Conservation (phyloP, 2,113 vertebrate species). For the Laticauda laticaudata region DNA sequence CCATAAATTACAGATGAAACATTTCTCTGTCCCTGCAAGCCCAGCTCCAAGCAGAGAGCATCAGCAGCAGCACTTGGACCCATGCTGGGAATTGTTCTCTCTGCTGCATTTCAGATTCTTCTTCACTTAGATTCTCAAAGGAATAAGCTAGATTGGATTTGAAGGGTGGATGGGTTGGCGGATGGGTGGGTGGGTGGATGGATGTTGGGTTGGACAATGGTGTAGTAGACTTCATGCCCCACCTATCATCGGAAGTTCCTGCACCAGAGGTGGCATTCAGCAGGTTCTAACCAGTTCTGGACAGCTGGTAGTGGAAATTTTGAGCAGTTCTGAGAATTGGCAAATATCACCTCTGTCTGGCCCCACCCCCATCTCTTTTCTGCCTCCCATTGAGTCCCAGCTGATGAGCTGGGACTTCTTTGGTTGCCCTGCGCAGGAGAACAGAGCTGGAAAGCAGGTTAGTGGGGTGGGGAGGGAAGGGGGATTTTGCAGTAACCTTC, state of each 20-base stretch:
- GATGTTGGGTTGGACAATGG: background rate
- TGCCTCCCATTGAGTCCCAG: too few relatives aligned
- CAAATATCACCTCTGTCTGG: too few relatives aligned
- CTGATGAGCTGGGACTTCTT: too few relatives aligned
- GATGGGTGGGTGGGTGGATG: background rate
- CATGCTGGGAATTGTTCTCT: slow-evolving; percentile 5
- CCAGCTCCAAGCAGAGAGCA: background rate
- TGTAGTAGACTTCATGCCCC: background rate
- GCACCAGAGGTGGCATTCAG: too few relatives aligned
- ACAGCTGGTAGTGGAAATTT: too few relatives aligned
- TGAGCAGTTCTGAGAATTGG: too few relatives aligned
- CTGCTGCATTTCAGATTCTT: background rate
- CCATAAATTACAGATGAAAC: slow-evolving; percentile 16
- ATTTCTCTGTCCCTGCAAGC: background rate
- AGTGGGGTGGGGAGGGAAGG: too few relatives aligned
- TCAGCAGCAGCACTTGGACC: background rate
- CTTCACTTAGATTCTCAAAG: background rate
- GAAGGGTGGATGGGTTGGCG: background rate
- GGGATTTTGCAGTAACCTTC: too few relatives aligned
- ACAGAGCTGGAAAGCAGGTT: too few relatives aligned
- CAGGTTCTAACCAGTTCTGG: too few relatives aligned
- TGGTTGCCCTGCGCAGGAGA: too few relatives aligned
- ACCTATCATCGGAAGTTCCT: background rate
- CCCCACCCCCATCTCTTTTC: too few relatives aligned
- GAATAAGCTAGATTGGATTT: background rate